These are phyloP conservation scores for Catharus fuscescens DNA, from an alignment of 2,113 vertebrate genomes.

Conservation along the genomic window DNA sequence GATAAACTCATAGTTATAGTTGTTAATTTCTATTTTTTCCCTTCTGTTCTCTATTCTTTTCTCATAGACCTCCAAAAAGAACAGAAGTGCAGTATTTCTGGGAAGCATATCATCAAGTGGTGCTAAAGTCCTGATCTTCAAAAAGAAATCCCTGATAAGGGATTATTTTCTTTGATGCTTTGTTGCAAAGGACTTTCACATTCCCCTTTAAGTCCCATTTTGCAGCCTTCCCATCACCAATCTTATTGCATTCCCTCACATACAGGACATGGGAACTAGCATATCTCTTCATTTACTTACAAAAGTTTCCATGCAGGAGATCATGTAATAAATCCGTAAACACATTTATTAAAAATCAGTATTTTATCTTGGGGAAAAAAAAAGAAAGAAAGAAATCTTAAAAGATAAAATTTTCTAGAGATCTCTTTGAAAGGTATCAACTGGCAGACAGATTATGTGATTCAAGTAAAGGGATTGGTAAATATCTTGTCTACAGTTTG, in stretches of 20 bases:
- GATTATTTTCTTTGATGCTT: background rate
- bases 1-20: background rate
- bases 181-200: background rate
- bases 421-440: background rate
- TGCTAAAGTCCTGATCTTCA: background rate
- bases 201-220: background rate
- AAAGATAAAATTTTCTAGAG: background rate
- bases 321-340: conserved; percentile 25
- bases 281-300: background rate
- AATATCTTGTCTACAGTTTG: background rate
- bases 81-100: background rate
- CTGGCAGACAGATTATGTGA: background rate
- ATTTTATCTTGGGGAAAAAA: background rate
- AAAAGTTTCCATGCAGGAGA: background rate
- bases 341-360: background rate
- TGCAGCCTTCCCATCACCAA: background rate
- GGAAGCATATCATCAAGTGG: background rate
- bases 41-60: background rate
- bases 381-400: background rate
- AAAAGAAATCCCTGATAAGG: background rate
- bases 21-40: background rate
- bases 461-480: background rate
- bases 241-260: background rate
- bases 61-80: background rate
- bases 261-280: background rate